These are phyloP conservation scores for Neoarius graeffei DNA, from an alignment of 2,113 vertebrate species.

Conservation along the genomic window DNA sequence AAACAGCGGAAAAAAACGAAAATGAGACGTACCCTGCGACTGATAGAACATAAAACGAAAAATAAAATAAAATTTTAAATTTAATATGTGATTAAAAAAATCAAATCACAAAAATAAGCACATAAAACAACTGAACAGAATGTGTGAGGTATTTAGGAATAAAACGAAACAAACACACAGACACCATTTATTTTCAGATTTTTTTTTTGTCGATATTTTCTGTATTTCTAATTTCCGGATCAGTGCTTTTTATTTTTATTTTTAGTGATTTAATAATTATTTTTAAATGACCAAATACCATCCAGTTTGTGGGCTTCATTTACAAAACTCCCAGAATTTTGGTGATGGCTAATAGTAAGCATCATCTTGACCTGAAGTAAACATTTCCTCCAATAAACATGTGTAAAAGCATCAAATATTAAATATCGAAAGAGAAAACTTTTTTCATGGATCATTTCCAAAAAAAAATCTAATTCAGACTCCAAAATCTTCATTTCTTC, in stretches of 20 bases:
- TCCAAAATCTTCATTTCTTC: neutral
- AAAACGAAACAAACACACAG: neutral
- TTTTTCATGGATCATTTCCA: neutral
- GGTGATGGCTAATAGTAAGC: neutral
- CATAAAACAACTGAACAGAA: neutral
- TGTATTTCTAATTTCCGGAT: neutral
- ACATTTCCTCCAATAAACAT: slow-evolving; percentile 6
- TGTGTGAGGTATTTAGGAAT: slow-evolving; percentile 22
- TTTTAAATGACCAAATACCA: neutral
- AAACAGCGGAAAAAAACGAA: neutral
- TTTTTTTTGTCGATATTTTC: neutral
- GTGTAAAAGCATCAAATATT: neutral
- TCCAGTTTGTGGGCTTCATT: neutral
- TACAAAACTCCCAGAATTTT: neutral
- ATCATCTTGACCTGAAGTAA: slow-evolving; percentile 3
- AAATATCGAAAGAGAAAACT: neutral
- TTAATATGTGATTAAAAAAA: neutral
- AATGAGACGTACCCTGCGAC: slow-evolving; percentile 17
- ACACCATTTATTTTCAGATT: neutral
- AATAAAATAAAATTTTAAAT: neutral
- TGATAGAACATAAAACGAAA: neutral
- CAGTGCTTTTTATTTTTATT: neutral
- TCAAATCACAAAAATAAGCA: neutral
- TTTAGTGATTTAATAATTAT: neutral
- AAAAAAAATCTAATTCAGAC: neutral